Percentiles rank a stretch among this genome's conserved stretches.
Evolutionary conservation across 2,888 invertebrate species (phyloP).

Genomic region (Oxycera nigricornis): DNA sequence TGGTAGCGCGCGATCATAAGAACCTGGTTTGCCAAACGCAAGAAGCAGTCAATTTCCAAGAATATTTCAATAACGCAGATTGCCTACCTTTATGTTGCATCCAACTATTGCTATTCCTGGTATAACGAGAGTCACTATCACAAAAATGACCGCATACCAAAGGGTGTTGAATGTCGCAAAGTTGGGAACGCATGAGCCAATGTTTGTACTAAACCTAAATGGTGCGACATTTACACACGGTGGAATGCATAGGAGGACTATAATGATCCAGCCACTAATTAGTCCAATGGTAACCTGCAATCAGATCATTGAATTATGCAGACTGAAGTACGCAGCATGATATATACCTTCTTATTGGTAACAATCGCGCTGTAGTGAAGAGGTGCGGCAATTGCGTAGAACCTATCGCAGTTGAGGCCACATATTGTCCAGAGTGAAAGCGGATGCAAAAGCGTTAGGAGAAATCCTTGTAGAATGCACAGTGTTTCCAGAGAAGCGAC

Average conservation of each 20-base stretch:
- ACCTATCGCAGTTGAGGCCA: conserved; percentile 79
- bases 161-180: conserved; percentile 70
- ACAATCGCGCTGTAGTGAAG: conserved; percentile 80
- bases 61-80: not conserved
- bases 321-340: not conserved
- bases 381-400: conserved; percentile 81
- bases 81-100: conserved; percentile 72
- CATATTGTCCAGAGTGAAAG: conserved; percentile 81
- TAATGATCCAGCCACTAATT: conserved; percentile 72
- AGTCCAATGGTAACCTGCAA: conserved; percentile 71
- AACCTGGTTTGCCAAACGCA: no score
- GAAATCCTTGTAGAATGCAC: conserved; percentile 71
- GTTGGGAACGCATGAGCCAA: conserved; percentile 73
- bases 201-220: conserved; percentile 65
- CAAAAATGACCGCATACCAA: conserved; percentile 72
- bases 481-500: conserved; percentile 63
- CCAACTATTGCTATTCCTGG: conserved; percentile 74
- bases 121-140: conserved; percentile 69
- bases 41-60: no score
- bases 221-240: conserved; percentile 69
- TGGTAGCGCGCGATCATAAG: conserved; percentile 75
- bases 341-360: conserved; percentile 71
- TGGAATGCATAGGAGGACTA: conserved; percentile 70
- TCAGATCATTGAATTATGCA: not conserved
- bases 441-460: conserved; percentile 75